Conservation (phyloP, 92 coral and sea anemone genomes). For the Zoanthus sociatus region DNA sequence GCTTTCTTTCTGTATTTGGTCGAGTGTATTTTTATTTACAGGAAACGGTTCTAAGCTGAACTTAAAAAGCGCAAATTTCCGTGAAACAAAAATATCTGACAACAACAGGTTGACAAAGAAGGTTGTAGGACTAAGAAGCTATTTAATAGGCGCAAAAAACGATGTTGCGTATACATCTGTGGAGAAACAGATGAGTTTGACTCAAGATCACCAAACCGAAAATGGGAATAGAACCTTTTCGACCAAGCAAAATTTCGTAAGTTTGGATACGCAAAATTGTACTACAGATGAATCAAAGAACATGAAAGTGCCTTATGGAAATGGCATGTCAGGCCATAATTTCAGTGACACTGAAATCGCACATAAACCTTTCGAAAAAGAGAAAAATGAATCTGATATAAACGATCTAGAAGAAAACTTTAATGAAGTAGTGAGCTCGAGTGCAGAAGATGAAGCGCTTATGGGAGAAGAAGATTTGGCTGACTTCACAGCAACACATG, state of each 20-base stretch:
- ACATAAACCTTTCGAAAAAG: not conserved
- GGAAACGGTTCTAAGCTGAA: not conserved
- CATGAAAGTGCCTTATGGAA: not conserved
- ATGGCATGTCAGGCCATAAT: not conserved
- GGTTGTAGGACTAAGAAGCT: not conserved
- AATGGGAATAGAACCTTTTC: not conserved
- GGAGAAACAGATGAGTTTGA: not conserved
- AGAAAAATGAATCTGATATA: not conserved
- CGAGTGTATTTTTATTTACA: not conserved
- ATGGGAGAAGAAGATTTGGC: constrained; percentile 40
- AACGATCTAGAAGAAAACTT: not conserved
- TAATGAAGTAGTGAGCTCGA: not conserved
- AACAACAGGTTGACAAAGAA: not conserved
- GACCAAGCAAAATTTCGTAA: not conserved
- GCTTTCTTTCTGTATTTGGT: not conserved
- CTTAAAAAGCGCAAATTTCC: not conserved
- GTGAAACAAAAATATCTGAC: not conserved
- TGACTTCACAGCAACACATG: not conserved
- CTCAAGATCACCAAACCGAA: not conserved
- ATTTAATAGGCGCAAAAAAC: not conserved
- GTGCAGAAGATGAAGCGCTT: constrained; percentile 37
- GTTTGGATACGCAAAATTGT: not conserved
- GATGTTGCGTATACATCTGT: not conserved
- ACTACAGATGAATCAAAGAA: not conserved
- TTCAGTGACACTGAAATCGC: not conserved